These are phyloP conservation scores for Nipponacmea schrenckii DNA, from an alignment of 2,888 invertebrate genomes.

Conservation along the genomic window DNA sequence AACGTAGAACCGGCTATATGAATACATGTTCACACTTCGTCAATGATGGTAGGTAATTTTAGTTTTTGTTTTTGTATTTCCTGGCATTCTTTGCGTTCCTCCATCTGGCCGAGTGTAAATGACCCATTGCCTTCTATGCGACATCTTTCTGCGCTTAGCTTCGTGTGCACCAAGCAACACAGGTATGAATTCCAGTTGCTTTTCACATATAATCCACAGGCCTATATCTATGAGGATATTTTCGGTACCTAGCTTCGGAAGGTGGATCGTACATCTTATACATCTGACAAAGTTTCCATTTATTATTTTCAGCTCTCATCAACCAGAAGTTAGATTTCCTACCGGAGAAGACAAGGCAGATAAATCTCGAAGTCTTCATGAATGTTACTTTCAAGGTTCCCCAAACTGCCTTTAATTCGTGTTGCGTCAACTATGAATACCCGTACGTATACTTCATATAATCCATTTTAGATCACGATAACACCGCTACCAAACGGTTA, in stretches of 20 bases:
- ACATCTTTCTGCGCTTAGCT: too few species aligned
- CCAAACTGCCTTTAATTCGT: slow-evolving; percentile 30
- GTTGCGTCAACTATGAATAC: slow-evolving; percentile 26
- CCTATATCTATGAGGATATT: too few species aligned
- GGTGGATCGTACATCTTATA: too few species aligned
- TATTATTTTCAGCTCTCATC: slow-evolving; percentile 23
- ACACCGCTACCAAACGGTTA: too few species aligned
- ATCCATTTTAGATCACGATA: too few species aligned
- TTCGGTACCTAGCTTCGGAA: too few species aligned
- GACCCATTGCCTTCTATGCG: too few species aligned
- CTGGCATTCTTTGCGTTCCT: background rate
- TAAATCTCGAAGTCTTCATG: slow-evolving; percentile 24
- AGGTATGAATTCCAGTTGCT: too few species aligned
- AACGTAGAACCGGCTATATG: slow-evolving; percentile 19
- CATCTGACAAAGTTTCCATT: too few species aligned
- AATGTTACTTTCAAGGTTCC: slow-evolving; percentile 32
- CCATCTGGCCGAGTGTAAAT: background rate
- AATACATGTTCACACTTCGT: slow-evolving; percentile 37
- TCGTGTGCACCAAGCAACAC: too few species aligned
- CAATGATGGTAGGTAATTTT: slow-evolving; percentile 27
- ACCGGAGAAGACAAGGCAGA: slow-evolving; percentile 16
- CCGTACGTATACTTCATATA: slow-evolving; percentile 29
- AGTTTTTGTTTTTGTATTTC: slow-evolving; percentile 5
- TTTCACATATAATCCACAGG: too few species aligned
- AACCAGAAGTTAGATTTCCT: slow-evolving; percentile 28